phyloP scores from a whole-genome alignment of 2,888 invertebrate species.

The Strigamia transsilvanica region DNA sequence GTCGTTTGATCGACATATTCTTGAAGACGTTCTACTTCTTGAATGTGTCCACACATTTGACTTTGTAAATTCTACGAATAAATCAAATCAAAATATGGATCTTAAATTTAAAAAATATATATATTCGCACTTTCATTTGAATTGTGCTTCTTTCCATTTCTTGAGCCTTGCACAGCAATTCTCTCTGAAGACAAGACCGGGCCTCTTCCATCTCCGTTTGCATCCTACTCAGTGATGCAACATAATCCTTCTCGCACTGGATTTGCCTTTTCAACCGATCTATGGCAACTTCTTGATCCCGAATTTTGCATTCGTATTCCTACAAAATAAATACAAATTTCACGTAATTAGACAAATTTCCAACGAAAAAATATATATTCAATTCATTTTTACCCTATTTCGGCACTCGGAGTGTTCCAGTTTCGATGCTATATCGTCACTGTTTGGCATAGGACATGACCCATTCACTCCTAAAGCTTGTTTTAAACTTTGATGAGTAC shows the following conservation, averaged over 20 bases:
- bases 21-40: conserved; percentile 40
- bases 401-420: background rate
- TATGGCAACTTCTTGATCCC: conserved; percentile 29
- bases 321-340: background rate
- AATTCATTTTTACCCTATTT: background rate
- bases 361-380: background rate
- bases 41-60: conserved; percentile 41
- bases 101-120: background rate
- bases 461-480: conserved; percentile 9
- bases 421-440: conserved; percentile 1
- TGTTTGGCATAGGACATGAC: background rate
- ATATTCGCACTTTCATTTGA: conserved; percentile 34
- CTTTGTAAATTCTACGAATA: conserved; percentile 48
- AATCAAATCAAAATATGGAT: background rate
- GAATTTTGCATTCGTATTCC: conserved; percentile 27
- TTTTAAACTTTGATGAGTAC: conserved; percentile 12
- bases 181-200: conserved; percentile 10
- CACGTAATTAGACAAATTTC: too few relatives aligned
- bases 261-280: conserved; percentile 39
- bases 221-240: conserved; percentile 13
- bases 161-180: background rate
- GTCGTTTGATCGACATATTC: conserved; percentile 37
- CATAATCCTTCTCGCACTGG: conserved; percentile 48
- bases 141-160: conserved; percentile 38
- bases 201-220: conserved; percentile 46